Percentiles rank a stretch among this genome's conserved stretches.
Evolutionary conservation across 1,140 invertebrate genomes (phyloP).

Genomic region (Sweltsa coloradensis): DNA sequence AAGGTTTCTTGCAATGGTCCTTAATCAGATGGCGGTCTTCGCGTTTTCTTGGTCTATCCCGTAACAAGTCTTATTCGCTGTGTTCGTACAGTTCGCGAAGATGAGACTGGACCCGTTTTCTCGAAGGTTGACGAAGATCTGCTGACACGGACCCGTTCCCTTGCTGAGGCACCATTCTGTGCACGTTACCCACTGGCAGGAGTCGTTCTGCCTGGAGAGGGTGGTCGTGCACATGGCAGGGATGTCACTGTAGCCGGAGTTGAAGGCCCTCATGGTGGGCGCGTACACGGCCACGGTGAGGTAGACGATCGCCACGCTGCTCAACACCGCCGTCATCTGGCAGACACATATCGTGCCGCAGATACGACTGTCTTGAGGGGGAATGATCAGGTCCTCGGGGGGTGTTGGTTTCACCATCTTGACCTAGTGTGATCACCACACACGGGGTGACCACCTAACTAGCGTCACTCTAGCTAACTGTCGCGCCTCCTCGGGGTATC

Average conservation of each 20-base stretch:
- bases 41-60: constrained; percentile 78
- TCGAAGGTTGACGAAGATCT: constrained; percentile 76
- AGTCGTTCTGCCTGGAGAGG: constrained; percentile 59
- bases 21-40: constrained; percentile 69
- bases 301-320: constrained; percentile 77
- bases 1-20: constrained; percentile 72
- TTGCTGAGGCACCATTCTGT: constrained; percentile 87
- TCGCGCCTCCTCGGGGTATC: background rate
- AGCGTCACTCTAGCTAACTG: background rate
- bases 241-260: constrained; percentile 67
- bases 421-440: too few species aligned
- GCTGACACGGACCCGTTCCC: constrained; percentile 71
- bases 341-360: constrained; percentile 85
- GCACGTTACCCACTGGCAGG: constrained; percentile 77
- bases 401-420: constrained; percentile 56
- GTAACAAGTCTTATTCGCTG: constrained; percentile 76
- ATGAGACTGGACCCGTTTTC: constrained; percentile 65
- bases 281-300: constrained; percentile 75
- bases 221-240: constrained; percentile 86
- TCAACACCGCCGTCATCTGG: constrained; percentile 80
- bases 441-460: too few species aligned
- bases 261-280: constrained; percentile 67
- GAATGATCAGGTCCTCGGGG: constrained; percentile 65
- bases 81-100: constrained; percentile 69
- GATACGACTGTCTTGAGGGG: constrained; percentile 72